A percentile compares a stretch with the other conserved stretches of the same genome.
Evolutionary conservation across 1,140 invertebrate species (phyloP).

Genomic region (Drosophila virilis): DNA sequence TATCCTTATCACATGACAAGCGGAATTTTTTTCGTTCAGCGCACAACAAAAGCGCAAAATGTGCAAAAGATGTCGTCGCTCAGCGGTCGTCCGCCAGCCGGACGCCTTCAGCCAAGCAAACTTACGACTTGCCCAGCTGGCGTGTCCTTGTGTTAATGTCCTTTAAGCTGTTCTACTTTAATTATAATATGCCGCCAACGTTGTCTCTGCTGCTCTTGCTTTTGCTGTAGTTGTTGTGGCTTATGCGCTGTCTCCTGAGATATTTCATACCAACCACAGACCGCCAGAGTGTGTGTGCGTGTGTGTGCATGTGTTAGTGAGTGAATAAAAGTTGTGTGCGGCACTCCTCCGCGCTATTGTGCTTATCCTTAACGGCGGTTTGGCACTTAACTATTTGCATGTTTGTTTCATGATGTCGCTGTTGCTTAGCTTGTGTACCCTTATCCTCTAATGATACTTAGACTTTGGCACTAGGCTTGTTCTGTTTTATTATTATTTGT

Average conservation of each 20-base stretch:
- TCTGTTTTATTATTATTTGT: not conserved
- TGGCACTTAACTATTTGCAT: conserved; percentile 78
- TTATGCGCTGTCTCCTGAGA: conserved; percentile 71
- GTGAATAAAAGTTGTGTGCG: conserved; percentile 34
- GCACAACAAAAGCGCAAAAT: conserved; percentile 59
- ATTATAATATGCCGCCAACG: conserved; percentile 56
- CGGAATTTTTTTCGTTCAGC: conserved; percentile 60
- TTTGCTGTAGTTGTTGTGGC: conserved; percentile 50
- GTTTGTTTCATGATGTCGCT: conserved; percentile 52
- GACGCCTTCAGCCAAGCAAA: conserved; percentile 47
- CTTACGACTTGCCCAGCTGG: conserved; percentile 31
- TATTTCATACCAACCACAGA: conserved; percentile 50
- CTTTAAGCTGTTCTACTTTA: conserved; percentile 79
- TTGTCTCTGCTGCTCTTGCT: conserved; percentile 22
- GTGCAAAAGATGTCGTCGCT: conserved; percentile 51
- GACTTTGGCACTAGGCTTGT: not conserved
- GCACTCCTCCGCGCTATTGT: conserved; percentile 64
- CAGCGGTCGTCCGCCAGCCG: conserved; percentile 34
- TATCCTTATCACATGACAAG: conserved; percentile 82
- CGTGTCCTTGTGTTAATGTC: conserved; percentile 64
- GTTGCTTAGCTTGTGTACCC: conserved; percentile 25
- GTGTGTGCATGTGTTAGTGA: conserved; percentile 28
- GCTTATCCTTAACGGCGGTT: conserved; percentile 76
- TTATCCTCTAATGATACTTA: not conserved
- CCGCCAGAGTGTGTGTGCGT: conserved; percentile 19